Base-by-base conservation (phyloP, 2,888 invertebrate genomes). In the Laspeyria flexula region DNA sequence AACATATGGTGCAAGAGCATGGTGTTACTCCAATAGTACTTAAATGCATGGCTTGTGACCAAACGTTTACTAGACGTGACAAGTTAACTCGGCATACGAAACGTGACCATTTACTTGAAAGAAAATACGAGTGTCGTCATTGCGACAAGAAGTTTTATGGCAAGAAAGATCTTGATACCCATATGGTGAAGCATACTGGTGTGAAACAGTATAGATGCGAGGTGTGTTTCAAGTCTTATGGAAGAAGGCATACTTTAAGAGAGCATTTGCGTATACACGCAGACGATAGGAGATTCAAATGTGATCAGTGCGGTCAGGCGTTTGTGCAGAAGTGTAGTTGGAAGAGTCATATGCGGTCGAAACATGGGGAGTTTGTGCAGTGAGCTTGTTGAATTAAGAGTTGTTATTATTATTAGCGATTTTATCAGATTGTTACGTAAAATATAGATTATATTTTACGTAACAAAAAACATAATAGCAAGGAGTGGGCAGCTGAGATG, bases 281-380 rank as follows among this genome's bases (percentile, higher is more conserved):
- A 0, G 50, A 65, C 16, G 63, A 62, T 23, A 69, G 56, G 7
- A 38, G 62, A 5, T 65, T 56, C 5, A 65, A 65, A 35, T 67
- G 66, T 6, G 50, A 43, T 1, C 38, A 48, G n/a, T 67, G 70
- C 31, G 59, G 45, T 0, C 55, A 62, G 11, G 49, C 64, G 0
- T 67, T 67, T 21, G 56, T 67, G 9, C 66, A 69, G 12, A 67
- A 69, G 39, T 65, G 66, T n/a, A 65, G 59, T 13, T 67, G 59
- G 66, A 69, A 56, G 23, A 56, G 44, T 31, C 66, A 67, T 35
- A 62, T 67, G 70, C 43, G 53, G 21, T 34, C 63, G 4, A 51
- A 46, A 11, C 67, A 67, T 16, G 55, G 51, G 3, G 47, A 60
- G 30, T 33, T 29, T 0, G 34, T 52, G 12, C 21, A 13, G 33